These are phyloP conservation scores for Pandemis corylana DNA, from an alignment of 2,888 invertebrate species.

Conservation along the genomic window DNA sequence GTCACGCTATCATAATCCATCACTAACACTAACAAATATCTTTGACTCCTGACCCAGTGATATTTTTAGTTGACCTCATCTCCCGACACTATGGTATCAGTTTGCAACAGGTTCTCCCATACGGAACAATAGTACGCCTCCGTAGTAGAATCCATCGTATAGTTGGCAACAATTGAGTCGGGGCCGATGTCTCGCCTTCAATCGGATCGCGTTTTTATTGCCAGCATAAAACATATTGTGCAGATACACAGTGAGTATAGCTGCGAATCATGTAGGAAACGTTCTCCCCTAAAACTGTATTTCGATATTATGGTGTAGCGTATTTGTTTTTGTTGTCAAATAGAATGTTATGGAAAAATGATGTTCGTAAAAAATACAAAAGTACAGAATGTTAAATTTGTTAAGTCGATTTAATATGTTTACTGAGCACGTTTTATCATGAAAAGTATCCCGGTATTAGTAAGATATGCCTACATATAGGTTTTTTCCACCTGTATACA, in stretches of 20 bases:
- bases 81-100: constrained; percentile 48
- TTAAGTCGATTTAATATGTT: too few relatives aligned
- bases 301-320: constrained; percentile 13
- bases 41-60: background rate
- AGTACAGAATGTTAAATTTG: too few relatives aligned
- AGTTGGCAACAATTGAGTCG: constrained; percentile 67
- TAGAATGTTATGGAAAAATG: too few relatives aligned
- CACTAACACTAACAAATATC: background rate
- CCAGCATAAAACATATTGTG: constrained; percentile 44
- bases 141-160: constrained; percentile 51
- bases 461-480: too few relatives aligned
- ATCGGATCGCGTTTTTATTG: constrained; percentile 59
- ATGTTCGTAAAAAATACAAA: too few relatives aligned
- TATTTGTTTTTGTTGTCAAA: background rate
- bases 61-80: constrained; percentile 27
- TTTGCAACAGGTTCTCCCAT: constrained; percentile 64
- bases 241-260: constrained; percentile 23
- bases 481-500: too few relatives aligned
- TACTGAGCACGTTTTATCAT: too few relatives aligned
- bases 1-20: too few relatives aligned
- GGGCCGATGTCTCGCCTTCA: constrained; percentile 56
- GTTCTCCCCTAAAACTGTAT: constrained; percentile 14
- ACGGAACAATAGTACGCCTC: constrained; percentile 53
- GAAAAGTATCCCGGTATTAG: too few relatives aligned
- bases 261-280: constrained; percentile 27